Evolutionary conservation across 2,888 invertebrate genomes (phyloP).

Genomic region (Papilio demoleus): DNA sequence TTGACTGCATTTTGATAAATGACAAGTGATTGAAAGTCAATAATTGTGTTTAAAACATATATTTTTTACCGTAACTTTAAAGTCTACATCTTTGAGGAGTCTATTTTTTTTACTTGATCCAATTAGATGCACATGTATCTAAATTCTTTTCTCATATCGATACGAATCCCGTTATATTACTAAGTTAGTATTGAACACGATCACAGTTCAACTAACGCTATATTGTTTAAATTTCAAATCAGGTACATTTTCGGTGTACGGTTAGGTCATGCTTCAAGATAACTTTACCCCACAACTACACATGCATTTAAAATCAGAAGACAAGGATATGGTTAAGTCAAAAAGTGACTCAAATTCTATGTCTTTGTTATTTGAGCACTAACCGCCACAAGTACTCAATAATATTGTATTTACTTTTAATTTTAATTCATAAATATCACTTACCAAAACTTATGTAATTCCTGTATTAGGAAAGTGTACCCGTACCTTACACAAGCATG

Average conservation of each 20-base stretch:
- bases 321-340: not conserved
- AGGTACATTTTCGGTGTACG: constrained; percentile 44
- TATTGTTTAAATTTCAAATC: constrained; percentile 53
- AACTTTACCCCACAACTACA: constrained; percentile 37
- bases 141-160: not conserved
- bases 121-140: not conserved
- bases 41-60: not conserved
- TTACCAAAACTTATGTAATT: too few species aligned
- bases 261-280: constrained; percentile 44
- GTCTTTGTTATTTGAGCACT: constrained; percentile 52
- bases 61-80: not conserved
- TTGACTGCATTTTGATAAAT: constrained; percentile 15
- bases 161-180: constrained; percentile 1
- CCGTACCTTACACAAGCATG: constrained; percentile 33
- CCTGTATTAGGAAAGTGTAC: not conserved
- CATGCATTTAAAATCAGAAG: constrained; percentile 14
- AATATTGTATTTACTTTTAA: not conserved
- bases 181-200: constrained; percentile 63
- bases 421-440: not conserved
- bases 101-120: not conserved
- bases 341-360: constrained; percentile 53
- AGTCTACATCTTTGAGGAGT: not conserved
- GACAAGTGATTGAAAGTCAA: not conserved
- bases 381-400: not conserved
- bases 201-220: constrained; percentile 60